Evolutionary conservation across 2,113 vertebrate species (phyloP), one percentile per base, ranked within the genome.

Genomic region (Silurus asotus): DNA sequence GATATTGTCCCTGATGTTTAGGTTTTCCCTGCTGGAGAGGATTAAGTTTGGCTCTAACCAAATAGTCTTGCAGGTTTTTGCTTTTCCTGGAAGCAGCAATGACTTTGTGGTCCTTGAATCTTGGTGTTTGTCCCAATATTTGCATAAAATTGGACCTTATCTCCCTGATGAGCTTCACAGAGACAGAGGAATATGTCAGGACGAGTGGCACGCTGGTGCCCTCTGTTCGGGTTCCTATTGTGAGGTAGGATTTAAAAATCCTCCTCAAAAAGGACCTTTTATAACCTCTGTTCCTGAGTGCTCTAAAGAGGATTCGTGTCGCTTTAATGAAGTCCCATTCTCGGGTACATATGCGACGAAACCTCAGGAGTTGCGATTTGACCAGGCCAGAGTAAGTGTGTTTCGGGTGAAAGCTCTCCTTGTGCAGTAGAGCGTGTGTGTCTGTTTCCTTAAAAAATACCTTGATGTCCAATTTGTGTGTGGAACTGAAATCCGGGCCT

Each of bases 171-270:
- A 65, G n/a, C 25, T 25, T 25, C 23, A 65, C 9, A 0, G n/a
- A 0, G n/a, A 1, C 64, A 0, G 9, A 25, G 3, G n/a, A 65
- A 4, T 65, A 65, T 13, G 64, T 25, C 9, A 65, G n/a, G n/a
- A 65, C 3, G 9, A 65, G 13, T 0, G 23, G 62, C 3, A 65
- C 1, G 10, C 0, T 13, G 0, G 64, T 11, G 10, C 4, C 62
- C 1, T 11, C 62, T 1, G 62, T 1, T n/a, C 1, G n/a, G 23
- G 23, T 13, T 9, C 8, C 9, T 25, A 0, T 25, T 4, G 3
- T 11, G 3, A 65, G n/a, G n/a, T 65, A 65, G 0, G 10, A 25
- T 11, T 25, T 65, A 0, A 4, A 13, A 1, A 25, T 13, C 4
- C 5, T 25, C 6, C 62, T 65, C 2, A 65, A 5, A 5, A 25